phyloP scores from a whole-genome alignment of 2,888 invertebrate species.

The Nemapogon koenigi region DNA sequence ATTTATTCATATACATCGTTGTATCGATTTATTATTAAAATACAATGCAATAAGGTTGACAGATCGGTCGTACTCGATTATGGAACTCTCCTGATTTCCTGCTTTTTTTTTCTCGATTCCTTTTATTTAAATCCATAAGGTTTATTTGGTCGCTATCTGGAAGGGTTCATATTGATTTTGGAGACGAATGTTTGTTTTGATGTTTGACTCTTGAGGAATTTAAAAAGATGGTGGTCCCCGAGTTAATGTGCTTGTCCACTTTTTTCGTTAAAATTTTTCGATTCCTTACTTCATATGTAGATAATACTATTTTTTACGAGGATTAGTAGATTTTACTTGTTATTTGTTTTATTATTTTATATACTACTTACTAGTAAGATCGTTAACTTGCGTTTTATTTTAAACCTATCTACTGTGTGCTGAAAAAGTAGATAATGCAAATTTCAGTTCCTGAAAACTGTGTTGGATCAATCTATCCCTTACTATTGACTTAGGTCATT shows the following conservation, averaged over 20 bases:
- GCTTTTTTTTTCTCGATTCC: slow-evolving; percentile 28
- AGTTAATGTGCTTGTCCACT: slow-evolving; percentile 6
- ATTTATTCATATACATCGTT: slow-evolving; percentile 31
- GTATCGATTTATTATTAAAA: slow-evolving; percentile 33
- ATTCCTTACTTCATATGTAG: too few species aligned
- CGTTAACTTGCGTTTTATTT: too few species aligned
- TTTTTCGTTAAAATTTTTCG: background rate
- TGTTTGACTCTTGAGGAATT: slow-evolving; percentile 33
- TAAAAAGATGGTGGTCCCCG: slow-evolving; percentile 17
- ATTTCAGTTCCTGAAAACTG: too few species aligned
- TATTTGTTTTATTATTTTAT: background rate
- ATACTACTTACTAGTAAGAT: too few species aligned
- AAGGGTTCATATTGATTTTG: slow-evolving; percentile 58
- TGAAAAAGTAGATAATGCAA: too few species aligned
- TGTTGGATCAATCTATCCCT: too few species aligned
- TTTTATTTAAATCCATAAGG: slow-evolving; percentile 41
- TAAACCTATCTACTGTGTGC: too few species aligned
- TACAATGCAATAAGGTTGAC: slow-evolving; percentile 45
- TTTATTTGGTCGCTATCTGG: slow-evolving; percentile 49
- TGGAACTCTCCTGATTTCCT: slow-evolving; percentile 21
- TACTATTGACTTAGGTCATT: too few species aligned
- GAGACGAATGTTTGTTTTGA: slow-evolving; percentile 48
- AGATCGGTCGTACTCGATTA: slow-evolving; percentile 49
- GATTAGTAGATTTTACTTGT: background rate
- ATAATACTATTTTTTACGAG: background rate